Conservation (phyloP, 2,888 invertebrate genomes). For the Caenorhabditis sp. region DNA sequence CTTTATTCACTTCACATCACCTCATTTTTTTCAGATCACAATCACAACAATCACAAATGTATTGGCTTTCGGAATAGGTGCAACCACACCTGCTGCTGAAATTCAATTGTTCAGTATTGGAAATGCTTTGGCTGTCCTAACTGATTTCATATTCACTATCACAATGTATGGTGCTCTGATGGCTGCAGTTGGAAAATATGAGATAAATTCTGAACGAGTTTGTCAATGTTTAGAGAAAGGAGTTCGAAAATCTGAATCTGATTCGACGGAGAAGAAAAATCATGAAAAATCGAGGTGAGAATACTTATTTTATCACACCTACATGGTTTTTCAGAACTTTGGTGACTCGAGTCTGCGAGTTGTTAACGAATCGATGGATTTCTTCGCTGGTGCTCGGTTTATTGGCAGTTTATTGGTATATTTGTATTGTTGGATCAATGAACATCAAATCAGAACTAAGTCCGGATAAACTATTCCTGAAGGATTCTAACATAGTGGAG, state of each 20-base stretch:
- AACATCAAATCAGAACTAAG: conserved; percentile 65
- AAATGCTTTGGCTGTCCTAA: conserved; percentile 63
- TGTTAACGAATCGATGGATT: conserved; percentile 55
- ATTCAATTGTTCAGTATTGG: conserved; percentile 69
- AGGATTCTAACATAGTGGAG: conserved; percentile 59
- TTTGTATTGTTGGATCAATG: conserved; percentile 60
- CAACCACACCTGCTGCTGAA: conserved; percentile 67
- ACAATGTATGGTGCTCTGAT: conserved; percentile 66
- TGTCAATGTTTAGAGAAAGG: conserved; percentile 9
- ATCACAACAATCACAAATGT: conserved; percentile 69
- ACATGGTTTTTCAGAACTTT: not conserved
- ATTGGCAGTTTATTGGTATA: conserved; percentile 63
- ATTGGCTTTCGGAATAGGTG: conserved; percentile 60
- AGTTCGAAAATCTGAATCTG: not conserved
- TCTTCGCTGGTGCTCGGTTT: conserved; percentile 53
- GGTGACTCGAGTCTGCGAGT: conserved; percentile 35
- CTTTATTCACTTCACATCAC: no score
- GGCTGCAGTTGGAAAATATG: conserved; percentile 62
- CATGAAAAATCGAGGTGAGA: not conserved
- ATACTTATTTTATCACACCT: no score
- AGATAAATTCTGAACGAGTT: conserved; percentile 21
- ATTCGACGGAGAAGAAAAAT: not conserved
- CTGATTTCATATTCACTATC: conserved; percentile 65
- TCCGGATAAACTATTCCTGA: conserved; percentile 65
- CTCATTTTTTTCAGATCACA: conserved; percentile 47